Percentiles rank a stretch among this genome's conserved stretches.
Conservation (phyloP, 2,113 vertebrate genomes). For the Thamnaconus septentrionalis region DNA sequence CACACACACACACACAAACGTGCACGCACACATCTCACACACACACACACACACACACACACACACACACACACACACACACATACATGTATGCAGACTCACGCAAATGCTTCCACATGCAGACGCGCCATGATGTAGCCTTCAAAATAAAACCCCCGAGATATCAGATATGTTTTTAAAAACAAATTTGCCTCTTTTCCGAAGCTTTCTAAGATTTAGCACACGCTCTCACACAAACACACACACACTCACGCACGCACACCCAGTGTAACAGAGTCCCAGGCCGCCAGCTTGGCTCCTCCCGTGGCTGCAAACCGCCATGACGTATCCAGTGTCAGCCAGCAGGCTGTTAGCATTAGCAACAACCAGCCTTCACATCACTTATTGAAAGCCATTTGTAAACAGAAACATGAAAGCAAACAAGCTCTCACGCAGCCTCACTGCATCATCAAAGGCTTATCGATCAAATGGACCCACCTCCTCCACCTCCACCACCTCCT, state of each 20-base stretch:
- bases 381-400: conserved; percentile 74
- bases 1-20: conserved; percentile 27
- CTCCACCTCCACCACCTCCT: conserved; percentile 19
- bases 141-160: conserved; percentile 22
- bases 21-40: neutral
- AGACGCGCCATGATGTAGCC: too few species aligned
- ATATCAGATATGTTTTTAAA: conserved; percentile 27
- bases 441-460: conserved; percentile 76
- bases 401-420: conserved; percentile 76
- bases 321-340: conserved; percentile 60
- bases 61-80: neutral
- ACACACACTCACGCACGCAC: conserved; percentile 11
- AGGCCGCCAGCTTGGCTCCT: conserved; percentile 26
- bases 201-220: conserved; percentile 15
- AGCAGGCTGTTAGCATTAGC: conserved; percentile 63
- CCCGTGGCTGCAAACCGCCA: conserved; percentile 41
- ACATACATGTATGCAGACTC: neutral
- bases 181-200: conserved; percentile 17
- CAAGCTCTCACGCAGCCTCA: conserved; percentile 61
- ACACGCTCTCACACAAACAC: conserved; percentile 1
- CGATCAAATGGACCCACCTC: conserved; percentile 62
- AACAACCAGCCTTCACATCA: conserved; percentile 62
- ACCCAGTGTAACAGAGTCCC: conserved; percentile 26
- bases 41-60: neutral
- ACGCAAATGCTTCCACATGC: conserved; percentile 10